phyloP scores from a whole-genome alignment of 2,888 invertebrate species.

The Amblyteles armatorius region DNA sequence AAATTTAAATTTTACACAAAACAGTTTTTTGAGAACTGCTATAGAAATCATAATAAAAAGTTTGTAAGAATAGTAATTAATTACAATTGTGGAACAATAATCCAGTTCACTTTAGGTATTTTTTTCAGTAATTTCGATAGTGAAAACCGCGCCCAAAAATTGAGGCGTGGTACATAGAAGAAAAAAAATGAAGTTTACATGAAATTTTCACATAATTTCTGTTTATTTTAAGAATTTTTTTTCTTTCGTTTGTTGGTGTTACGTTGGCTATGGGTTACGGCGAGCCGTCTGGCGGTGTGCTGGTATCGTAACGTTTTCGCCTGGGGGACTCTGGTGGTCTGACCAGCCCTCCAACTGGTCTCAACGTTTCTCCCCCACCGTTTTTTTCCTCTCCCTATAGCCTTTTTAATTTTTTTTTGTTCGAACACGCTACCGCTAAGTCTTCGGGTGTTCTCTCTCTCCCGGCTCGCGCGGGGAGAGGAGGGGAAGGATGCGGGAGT shows the following conservation, averaged over 20 bases:
- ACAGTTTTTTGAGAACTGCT: no score
- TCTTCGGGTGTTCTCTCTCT: conserved; percentile 36
- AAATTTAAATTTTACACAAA: no score
- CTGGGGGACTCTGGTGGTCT: conserved; percentile 11
- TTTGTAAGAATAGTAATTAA: no score
- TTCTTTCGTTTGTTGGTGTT: neutral
- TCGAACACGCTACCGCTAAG: conserved; percentile 61
- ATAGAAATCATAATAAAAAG: no score
- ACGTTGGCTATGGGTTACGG: conserved; percentile 5
- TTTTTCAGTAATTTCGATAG: neutral
- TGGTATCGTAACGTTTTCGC: conserved; percentile 32
- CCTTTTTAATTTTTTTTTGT: conserved; percentile 3
- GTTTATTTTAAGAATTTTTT: neutral
- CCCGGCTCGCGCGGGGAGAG: conserved; percentile 52
- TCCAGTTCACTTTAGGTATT: no score
- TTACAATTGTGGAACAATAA: no score
- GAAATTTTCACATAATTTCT: neutral
- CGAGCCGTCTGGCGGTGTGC: conserved; percentile 9
- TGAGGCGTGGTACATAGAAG: no score
- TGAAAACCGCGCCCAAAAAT: no score
- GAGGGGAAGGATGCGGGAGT: conserved; percentile 68
- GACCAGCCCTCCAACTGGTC: conserved; percentile 14
- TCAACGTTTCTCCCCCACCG: neutral
- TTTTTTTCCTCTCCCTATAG: neutral
- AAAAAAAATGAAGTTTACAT: neutral